phyloP scores from a whole-genome alignment of 1,140 invertebrate species.

The Leptoteleia sp. region DNA sequence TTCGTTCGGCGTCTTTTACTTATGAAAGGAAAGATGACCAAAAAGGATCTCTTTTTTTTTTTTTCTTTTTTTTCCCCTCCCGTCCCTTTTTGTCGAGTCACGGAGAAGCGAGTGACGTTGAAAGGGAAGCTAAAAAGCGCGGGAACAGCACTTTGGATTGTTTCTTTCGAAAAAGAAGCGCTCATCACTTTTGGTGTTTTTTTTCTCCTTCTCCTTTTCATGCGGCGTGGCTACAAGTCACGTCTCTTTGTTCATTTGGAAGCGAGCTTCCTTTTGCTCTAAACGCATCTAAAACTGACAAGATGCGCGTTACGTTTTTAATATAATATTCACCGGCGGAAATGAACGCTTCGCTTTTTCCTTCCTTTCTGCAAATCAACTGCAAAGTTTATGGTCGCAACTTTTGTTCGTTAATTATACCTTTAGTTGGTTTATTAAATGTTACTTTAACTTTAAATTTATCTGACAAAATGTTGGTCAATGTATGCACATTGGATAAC shows the following conservation, averaged over 20 bases:
- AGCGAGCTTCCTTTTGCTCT: neutral
- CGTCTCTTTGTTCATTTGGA: conserved; percentile 42
- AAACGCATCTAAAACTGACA: conserved; percentile 28
- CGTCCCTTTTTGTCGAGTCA: conserved; percentile 45
- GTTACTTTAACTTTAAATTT: no score
- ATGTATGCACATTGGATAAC: no score
- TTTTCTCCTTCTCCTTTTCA: no score
- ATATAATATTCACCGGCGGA: conserved; percentile 5
- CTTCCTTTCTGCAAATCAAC: no score
- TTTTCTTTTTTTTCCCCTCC: neutral
- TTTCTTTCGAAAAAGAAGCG: conserved; percentile 59
- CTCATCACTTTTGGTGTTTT: conserved; percentile 51
- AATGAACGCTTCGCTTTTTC: no score
- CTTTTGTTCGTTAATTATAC: no score
- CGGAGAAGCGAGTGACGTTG: conserved; percentile 31
- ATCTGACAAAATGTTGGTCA: no score
- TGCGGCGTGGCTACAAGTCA: conserved; percentile 29
- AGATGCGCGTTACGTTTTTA: conserved; percentile 14
- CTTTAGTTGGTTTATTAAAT: no score
- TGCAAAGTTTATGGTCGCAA: no score
- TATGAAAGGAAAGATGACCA: conserved; percentile 55
- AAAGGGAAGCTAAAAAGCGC: conserved; percentile 55
- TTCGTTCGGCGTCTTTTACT: conserved; percentile 52
- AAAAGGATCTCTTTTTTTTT: conserved; percentile 36
- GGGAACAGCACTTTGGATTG: conserved; percentile 50